Percentiles rank a stretch among this genome's conserved stretches.
Evolutionary conservation across 2,797 vertebrate species (phyloP).

Genomic region (Tangara arthus): DNA sequence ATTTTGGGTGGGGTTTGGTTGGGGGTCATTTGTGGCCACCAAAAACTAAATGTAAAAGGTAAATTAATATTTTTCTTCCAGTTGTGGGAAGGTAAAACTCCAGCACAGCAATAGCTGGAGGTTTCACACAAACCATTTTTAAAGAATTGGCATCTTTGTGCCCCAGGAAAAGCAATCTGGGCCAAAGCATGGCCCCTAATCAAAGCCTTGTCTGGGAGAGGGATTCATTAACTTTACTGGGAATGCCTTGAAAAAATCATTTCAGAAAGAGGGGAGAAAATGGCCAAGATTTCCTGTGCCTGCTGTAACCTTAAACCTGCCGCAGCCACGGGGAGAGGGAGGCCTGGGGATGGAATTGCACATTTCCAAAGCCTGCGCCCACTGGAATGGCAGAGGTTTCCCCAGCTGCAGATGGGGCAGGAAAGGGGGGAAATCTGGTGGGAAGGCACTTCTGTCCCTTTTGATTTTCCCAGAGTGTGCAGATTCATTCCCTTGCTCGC

Average conservation of each 20-base stretch:
- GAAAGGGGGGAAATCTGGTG: not conserved
- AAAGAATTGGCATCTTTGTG: constrained; percentile 29
- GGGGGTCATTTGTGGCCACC: not conserved
- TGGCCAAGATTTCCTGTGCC: constrained; percentile 55
- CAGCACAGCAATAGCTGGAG: not conserved
- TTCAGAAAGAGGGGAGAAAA: constrained; percentile 43
- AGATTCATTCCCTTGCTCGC: not conserved
- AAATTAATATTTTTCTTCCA: not conserved
- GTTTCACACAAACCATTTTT: not conserved
- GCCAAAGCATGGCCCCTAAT: not conserved
- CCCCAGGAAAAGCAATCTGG: constrained; percentile 6
- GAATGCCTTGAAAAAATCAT: constrained; percentile 32
- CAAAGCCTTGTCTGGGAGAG: not conserved
- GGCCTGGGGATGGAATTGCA: constrained; percentile 65
- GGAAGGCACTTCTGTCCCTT: constrained; percentile 18
- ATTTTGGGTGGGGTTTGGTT: not conserved
- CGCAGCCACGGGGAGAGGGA: constrained; percentile 40
- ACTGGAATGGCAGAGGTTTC: not conserved
- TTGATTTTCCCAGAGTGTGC: not conserved
- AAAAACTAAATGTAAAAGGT: not conserved
- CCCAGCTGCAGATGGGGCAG: constrained; percentile 38
- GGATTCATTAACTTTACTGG: constrained; percentile 49
- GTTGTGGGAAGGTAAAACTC: not conserved
- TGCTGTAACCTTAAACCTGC: constrained; percentile 64
- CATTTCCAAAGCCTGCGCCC: not conserved